Evolutionary conservation across 2,797 vertebrate species (phyloP), one percentile per base, ranked within the genome.

Genomic region (Pristis pectinata): DNA sequence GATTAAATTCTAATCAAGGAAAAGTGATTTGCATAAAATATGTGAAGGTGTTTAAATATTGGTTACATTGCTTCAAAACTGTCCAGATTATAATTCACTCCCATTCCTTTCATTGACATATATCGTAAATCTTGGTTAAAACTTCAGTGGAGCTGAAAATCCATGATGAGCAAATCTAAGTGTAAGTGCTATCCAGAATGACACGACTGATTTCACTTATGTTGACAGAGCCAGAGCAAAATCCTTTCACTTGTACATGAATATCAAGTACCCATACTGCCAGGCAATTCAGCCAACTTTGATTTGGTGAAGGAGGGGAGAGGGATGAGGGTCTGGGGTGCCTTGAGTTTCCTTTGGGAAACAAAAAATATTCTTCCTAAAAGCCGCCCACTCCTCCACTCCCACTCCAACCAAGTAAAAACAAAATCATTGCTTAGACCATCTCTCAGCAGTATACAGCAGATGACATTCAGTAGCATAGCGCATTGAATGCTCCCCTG

Each of bases 1-100:
- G 37, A 49, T 92, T 93, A 93, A 93, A 93, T 74, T 74, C 70
- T 56, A 19, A 94, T 76, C 70, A 76, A 53, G 30, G 27, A 22
- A 74, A 93, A 72, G 64, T 70, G 91, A 3, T 70, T 72, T 70
- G 22, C 91, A 72, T 67, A 70, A 93, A 53, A 93, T 30, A 70
- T 93, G 41, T 74, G 37, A 53, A 72, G 44, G 11, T 44, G 37
- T 41, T 93, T 70, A 93, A 44, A 34, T 49, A 30, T 34, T 10
- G 49, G 67, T 53, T 24, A 93, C 11, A 30, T 19, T 41, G 37
- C 59, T 24, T 93, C 64, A 92, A 92, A 70, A 8, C 89, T 92
- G 19, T 92, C 61, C 89, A 22, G 7, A n/a, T 61, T 7, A 72
- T n/a, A 44, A 44, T 27, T 93, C 64, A 30, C 41, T 44, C 37